Conservation (phyloP, 2,797 vertebrate genomes). For the Epinephelus coioides region DNA sequence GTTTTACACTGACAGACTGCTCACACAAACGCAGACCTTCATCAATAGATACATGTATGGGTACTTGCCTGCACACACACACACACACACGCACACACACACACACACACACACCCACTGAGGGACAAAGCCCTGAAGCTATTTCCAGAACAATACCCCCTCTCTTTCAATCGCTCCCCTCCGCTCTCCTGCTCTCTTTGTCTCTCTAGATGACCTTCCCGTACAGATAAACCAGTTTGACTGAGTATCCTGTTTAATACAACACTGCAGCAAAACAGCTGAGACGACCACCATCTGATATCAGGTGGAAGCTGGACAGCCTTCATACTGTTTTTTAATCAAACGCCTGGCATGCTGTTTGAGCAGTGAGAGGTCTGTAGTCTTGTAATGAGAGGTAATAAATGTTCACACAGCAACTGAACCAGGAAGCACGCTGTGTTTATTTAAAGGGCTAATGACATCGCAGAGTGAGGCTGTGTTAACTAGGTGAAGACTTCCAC, state of each 20-base stretch:
- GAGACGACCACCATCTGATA: neutral
- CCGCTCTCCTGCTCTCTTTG: conserved; percentile 56
- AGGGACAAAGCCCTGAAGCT: conserved; percentile 70
- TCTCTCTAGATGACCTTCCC: conserved; percentile 67
- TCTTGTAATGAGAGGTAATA: conserved; percentile 44
- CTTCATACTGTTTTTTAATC: neutral
- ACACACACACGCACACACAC: conserved; percentile 38
- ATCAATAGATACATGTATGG: conserved; percentile 34
- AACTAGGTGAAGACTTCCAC: conserved; percentile 48
- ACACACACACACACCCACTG: conserved; percentile 28
- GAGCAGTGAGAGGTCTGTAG: conserved; percentile 17
- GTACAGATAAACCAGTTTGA: conserved; percentile 82
- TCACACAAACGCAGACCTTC: conserved; percentile 44
- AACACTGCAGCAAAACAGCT: conserved; percentile 18
- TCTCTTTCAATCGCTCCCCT: conserved; percentile 58
- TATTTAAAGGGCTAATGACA: conserved; percentile 55
- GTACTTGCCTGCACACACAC: conserved; percentile 30
- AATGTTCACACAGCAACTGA: conserved; percentile 42
- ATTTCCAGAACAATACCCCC: conserved; percentile 77
- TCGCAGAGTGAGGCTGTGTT: conserved; percentile 43
- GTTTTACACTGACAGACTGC: conserved; percentile 9
- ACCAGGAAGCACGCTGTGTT: conserved; percentile 68
- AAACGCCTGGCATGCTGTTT: neutral
- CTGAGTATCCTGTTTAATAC: conserved; percentile 55
- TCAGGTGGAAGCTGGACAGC: neutral